These are phyloP conservation scores for Diploptera punctata DNA, from an alignment of 2,888 invertebrate species.

Conservation along the genomic window DNA sequence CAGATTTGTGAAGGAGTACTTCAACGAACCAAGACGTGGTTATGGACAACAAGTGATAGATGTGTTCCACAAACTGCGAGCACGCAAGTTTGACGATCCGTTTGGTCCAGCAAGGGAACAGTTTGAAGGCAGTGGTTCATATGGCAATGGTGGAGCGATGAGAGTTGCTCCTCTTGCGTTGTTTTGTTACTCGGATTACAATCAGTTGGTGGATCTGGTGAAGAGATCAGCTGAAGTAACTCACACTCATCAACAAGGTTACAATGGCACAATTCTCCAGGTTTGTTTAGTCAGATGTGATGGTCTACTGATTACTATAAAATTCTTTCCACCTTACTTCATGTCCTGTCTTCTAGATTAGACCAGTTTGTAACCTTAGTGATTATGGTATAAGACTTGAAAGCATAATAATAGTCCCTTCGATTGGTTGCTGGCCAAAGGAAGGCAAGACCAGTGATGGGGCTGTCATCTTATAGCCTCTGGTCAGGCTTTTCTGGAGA, in stretches of 20 bases:
- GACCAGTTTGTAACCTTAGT: too few species aligned
- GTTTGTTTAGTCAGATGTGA: too few species aligned
- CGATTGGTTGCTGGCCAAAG: too few species aligned
- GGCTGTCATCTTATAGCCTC: too few species aligned
- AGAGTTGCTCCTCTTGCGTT: slow-evolving; percentile 70
- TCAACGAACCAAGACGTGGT: slow-evolving; percentile 65
- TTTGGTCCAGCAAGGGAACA: slow-evolving; percentile 68
- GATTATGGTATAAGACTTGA: too few species aligned
- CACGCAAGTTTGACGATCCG: slow-evolving; percentile 63
- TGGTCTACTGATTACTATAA: too few species aligned
- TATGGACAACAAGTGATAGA: slow-evolving; percentile 68
- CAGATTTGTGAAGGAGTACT: slow-evolving; percentile 69
- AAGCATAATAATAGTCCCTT: too few species aligned
- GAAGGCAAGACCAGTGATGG: too few species aligned
- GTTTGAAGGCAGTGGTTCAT: slow-evolving; percentile 72
- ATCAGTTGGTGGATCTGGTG: slow-evolving; percentile 59
- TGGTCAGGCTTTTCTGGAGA: too few species aligned
- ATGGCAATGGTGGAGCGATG: slow-evolving; percentile 83
- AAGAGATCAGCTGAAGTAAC: slow-evolving; percentile 64
- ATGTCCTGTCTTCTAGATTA: too few species aligned
- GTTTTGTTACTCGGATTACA: slow-evolving; percentile 61
- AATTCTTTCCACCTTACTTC: too few species aligned
- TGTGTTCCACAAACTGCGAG: slow-evolving; percentile 63
- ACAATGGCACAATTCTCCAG: slow-evolving; percentile 65
- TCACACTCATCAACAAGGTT: slow-evolving; percentile 64